Base-by-base conservation (phyloP, 2,797 vertebrate species). In the Rhinophrynus dorsalis region DNA sequence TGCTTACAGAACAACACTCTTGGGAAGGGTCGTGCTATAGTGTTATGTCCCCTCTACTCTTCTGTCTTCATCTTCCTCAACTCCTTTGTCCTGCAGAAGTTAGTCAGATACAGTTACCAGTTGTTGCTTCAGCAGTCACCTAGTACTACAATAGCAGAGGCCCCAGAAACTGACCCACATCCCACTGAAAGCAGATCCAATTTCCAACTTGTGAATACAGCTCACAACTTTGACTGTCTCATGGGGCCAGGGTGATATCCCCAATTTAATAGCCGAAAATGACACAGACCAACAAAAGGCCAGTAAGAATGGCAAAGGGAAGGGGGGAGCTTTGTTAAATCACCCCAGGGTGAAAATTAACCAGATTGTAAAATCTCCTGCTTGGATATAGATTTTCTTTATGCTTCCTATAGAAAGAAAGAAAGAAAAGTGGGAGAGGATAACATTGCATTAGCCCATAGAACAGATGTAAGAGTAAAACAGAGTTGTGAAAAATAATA, bases 161-260 rank as follows among this genome's bases (percentile, higher is more conserved):
- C 20, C 37, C 50, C 37, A 20, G 50, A 44, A 48, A 29, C 11
- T 30, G 27, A 35, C 24, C 51, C 17, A 30, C 44, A 21, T 38
- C 23, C 38, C 59, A 71, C 45, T 72, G 60, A 65, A 33, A 60
- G 5, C 13, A 29, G 60, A 72, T 72, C 60, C 24, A 21, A 8
- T 72, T 72, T 51, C 44, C 7, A 2, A 2, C n/a, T 11, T 48
- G 18, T 11, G 27, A 20, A 57, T 32, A 45, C 38, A 47, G 5
- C 8, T 17, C 40, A 26, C 5, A 20, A 45, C n/a, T 3, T 23
- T 6, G 5, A 1, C 8, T 59, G 7, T 52, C 23, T 35, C 68
- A 30, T 40, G 68, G 26, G 60, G 30, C 20, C 38, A 35, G 30
- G 15, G 23, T 50, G 54, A 72, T 27, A 64, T 42, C 37, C 6